Base-by-base conservation (phyloP, 2,888 invertebrate species). In the Byasa hedistus region DNA sequence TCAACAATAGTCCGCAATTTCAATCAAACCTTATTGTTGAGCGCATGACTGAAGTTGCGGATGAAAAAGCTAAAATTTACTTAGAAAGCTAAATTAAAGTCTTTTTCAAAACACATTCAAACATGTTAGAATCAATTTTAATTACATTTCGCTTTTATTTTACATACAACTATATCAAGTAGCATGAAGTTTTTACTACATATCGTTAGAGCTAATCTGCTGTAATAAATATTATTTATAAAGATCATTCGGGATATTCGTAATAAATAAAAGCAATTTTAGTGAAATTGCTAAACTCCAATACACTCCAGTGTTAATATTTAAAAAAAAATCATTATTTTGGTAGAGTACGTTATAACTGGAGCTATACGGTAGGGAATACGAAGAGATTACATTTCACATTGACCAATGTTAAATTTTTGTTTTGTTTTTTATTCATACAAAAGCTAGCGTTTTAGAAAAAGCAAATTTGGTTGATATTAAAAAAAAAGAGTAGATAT, bases 301-400 rank as follows among this genome's bases (percentile, higher is more conserved):
- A 48, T 48, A 48, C 48, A 48, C 19, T 8, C 39, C 12, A n/a
- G 22, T n/a, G 52, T 54, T n/a, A 54, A 22, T 22, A 54, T 54
- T 52, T 19, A 22, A 22, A 54, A 52, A 52, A 52, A 22, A 54
- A 17, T 39, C 15, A 54, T 48, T 19, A 22, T 12, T 54, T 54
- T 54, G 12, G 52, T 54, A 12, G 22, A 12, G 48, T 22, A 54
- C 22, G 22, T 22, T 22, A 54, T 1, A 54, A 54, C 22, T 15
- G 52, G 22, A 54, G 22, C 22, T 12, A 23, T 61, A 32, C 60
- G 52, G 32, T 61, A 8, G 60, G 60, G 60, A 61, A 61, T 61
- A 52, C 27, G 27, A 22, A 21, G 51, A 22, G 32, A 61, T 61
- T 61, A 52, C 51, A 61, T 61, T 61, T 61, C 52, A 32, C 24